These are phyloP conservation scores for Yponomeuta cagnagella DNA, from an alignment of 2,888 invertebrate species.

Conservation along the genomic window DNA sequence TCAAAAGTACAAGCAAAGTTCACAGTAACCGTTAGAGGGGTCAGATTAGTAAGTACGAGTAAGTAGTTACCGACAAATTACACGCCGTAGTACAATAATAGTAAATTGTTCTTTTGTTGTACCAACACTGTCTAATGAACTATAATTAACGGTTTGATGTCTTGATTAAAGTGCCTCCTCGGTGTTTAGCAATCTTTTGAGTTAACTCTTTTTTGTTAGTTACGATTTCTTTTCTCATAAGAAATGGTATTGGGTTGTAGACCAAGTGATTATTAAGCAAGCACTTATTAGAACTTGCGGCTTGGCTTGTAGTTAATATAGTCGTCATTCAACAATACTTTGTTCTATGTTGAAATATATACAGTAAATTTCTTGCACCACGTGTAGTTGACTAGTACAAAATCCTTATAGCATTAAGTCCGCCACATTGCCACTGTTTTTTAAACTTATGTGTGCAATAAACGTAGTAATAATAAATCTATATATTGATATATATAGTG, in stretches of 20 bases:
- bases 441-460: too few relatives aligned
- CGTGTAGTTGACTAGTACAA: too few relatives aligned
- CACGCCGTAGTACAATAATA: not conserved
- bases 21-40: not conserved
- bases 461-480: too few relatives aligned
- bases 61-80: not conserved
- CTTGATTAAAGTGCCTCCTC: not conserved
- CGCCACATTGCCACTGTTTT: too few relatives aligned
- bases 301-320: too few relatives aligned
- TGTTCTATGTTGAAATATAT: too few relatives aligned
- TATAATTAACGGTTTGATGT: not conserved
- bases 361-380: too few relatives aligned
- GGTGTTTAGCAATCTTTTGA: not conserved
- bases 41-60: not conserved
- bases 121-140: not conserved
- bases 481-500: too few relatives aligned
- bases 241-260: not conserved
- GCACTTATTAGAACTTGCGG: too few relatives aligned
- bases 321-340: too few relatives aligned
- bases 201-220: not conserved
- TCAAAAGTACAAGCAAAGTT: not conserved
- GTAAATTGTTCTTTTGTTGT: slow-evolving; percentile 2
- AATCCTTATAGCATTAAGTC: too few relatives aligned
- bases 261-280: too few relatives aligned
- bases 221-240: not conserved